These are phyloP conservation scores for Chiloscyllium plagiosum DNA, from an alignment of 2,113 vertebrate genomes.

Conservation along the genomic window DNA sequence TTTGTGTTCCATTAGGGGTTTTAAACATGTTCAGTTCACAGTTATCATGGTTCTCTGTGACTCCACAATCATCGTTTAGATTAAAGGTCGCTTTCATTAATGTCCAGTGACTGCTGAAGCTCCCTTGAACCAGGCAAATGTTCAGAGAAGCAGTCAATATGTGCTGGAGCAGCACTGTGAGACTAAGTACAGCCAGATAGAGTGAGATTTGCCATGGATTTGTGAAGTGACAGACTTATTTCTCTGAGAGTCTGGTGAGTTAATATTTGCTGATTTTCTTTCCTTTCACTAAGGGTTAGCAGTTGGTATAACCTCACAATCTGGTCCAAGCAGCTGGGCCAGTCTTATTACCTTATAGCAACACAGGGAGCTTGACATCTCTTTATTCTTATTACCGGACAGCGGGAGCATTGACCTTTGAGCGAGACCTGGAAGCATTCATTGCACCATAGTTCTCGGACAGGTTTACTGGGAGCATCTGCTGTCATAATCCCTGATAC, in stretches of 20 bases:
- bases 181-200: neutral
- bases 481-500: neutral
- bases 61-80: neutral
- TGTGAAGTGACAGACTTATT: neutral
- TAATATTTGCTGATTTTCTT: neutral
- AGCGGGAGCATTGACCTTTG: neutral
- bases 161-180: neutral
- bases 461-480: conserved; percentile 11
- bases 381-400: neutral
- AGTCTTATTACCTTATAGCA: neutral
- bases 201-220: neutral
- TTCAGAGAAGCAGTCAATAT: neutral
- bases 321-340: neutral
- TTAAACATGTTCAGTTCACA: neutral
- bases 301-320: neutral
- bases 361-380: neutral
- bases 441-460: neutral
- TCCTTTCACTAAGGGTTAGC: neutral
- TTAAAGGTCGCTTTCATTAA: neutral
- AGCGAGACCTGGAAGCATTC: neutral
- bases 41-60: neutral
- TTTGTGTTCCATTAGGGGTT: neutral
- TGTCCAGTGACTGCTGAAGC: too few species aligned
- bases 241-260: neutral
- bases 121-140: neutral